phyloP scores from a whole-genome alignment of 2,113 vertebrate species.

The Protobothrops flavoviridis region DNA sequence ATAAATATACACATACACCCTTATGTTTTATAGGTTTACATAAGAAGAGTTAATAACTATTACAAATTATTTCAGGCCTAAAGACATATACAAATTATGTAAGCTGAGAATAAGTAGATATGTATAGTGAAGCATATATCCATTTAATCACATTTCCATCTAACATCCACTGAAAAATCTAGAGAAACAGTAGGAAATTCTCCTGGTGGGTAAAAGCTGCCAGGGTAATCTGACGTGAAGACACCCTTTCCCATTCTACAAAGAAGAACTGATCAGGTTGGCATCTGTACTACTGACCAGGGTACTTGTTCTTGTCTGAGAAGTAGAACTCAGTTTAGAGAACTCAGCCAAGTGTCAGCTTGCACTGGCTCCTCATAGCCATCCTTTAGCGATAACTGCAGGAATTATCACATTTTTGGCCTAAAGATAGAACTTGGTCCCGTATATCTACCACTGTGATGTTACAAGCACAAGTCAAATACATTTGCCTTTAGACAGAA shows the following conservation, averaged over 20 bases:
- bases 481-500: not conserved
- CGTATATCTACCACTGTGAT: not conserved
- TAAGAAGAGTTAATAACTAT: not conserved
- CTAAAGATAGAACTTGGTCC: not conserved
- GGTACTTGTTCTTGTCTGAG: not conserved
- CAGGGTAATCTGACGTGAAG: not conserved
- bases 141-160: not conserved
- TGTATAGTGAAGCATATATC: not conserved
- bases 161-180: not conserved
- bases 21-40: too few relatives aligned
- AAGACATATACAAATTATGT: not conserved
- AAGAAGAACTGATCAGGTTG: not conserved
- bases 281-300: not conserved
- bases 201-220: not conserved
- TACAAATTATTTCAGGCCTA: not conserved
- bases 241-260: not conserved
- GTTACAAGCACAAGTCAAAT: not conserved
- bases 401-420: not conserved
- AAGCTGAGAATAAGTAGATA: not conserved
- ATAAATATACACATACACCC: not conserved
- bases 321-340: not conserved
- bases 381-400: not conserved
- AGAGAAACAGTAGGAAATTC: not conserved
- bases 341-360: not conserved
- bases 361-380: not conserved